phyloP scores from a whole-genome alignment of 2,113 vertebrate genomes.

The Takifugu flavidus region DNA sequence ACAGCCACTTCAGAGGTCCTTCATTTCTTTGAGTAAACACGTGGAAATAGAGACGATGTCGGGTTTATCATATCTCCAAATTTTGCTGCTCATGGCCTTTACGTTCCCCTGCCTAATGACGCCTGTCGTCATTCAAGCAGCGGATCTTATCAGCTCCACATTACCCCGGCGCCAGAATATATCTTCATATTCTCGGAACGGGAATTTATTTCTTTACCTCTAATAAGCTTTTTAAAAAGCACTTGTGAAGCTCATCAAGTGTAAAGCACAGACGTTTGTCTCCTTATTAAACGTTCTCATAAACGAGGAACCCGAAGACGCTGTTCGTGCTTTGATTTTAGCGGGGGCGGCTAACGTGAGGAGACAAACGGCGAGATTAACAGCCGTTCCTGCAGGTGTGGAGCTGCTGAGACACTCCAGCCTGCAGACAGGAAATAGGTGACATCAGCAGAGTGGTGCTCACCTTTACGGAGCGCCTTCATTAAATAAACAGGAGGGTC shows the following conservation, averaged over 20 bases:
- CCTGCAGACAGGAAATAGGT: conserved; percentile 14
- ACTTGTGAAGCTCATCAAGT: background rate
- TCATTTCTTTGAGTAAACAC: background rate
- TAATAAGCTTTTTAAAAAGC: conserved; percentile 16
- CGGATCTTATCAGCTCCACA: background rate
- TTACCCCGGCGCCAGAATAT: conserved; percentile 5
- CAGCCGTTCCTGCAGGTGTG: too few species aligned
- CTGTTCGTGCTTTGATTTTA: too few species aligned
- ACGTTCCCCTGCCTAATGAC: conserved; percentile 1
- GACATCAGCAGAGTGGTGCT: conserved; percentile 11
- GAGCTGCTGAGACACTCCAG: background rate
- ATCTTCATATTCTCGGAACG: conserved; percentile 1
- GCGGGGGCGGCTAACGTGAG: too few species aligned
- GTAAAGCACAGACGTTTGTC: background rate
- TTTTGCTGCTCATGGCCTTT: background rate
- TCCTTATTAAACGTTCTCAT: too few species aligned
- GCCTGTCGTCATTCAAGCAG: background rate
- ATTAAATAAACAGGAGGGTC: conserved; percentile 43
- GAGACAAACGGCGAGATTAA: too few species aligned
- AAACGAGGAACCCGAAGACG: too few species aligned
- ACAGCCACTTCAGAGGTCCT: background rate
- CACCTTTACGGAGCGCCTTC: conserved; percentile 12
- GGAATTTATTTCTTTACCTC: conserved; percentile 8
- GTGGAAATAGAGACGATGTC: background rate
- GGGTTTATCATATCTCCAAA: conserved; percentile 1